Conservation (phyloP, 1,140 invertebrate genomes). For the Pseudomyrmex cubaensis region DNA sequence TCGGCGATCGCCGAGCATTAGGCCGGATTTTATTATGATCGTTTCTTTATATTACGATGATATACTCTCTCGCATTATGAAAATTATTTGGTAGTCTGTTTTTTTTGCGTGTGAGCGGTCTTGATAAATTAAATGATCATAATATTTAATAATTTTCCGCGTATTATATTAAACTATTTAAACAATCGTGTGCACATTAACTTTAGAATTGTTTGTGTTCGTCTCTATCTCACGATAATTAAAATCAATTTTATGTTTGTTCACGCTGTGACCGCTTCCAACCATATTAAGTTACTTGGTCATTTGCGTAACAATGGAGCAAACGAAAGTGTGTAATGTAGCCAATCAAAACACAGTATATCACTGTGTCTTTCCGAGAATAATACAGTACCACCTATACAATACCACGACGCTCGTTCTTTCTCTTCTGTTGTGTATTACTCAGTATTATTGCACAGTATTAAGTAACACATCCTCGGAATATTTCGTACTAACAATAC, state of each 20-base stretch:
- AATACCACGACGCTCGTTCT: not conserved
- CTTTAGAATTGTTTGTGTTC: not conserved
- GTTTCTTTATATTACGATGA: slow-evolving; percentile 27
- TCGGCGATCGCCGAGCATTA: slow-evolving; percentile 1
- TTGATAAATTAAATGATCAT: slow-evolving; percentile 10
- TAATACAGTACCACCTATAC: slow-evolving; percentile 1
- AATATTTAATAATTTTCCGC: not conserved
- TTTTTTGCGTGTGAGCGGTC: not conserved
- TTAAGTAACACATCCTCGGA: slow-evolving; percentile 8
- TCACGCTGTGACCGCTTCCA: not conserved
- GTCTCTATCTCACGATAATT: slow-evolving; percentile 17
- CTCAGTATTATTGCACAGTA: not conserved
- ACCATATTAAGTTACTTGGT: slow-evolving; percentile 21
- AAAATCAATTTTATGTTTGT: slow-evolving; percentile 41
- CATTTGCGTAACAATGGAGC: slow-evolving; percentile 44
- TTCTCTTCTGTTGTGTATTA: not conserved
- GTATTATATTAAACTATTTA: not conserved
- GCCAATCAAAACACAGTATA: slow-evolving; percentile 66
- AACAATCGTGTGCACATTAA: not conserved
- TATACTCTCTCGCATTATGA: slow-evolving; percentile 26
- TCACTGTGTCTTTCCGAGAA: slow-evolving; percentile 35
- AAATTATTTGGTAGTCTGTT: slow-evolving; percentile 39
- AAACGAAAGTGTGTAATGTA: slow-evolving; percentile 57
- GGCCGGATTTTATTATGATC: slow-evolving; percentile 44
- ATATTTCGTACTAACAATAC: slow-evolving; percentile 14